phyloP scores from a whole-genome alignment of 2,797 vertebrate species.

The Phrynocephalus forsythii region DNA sequence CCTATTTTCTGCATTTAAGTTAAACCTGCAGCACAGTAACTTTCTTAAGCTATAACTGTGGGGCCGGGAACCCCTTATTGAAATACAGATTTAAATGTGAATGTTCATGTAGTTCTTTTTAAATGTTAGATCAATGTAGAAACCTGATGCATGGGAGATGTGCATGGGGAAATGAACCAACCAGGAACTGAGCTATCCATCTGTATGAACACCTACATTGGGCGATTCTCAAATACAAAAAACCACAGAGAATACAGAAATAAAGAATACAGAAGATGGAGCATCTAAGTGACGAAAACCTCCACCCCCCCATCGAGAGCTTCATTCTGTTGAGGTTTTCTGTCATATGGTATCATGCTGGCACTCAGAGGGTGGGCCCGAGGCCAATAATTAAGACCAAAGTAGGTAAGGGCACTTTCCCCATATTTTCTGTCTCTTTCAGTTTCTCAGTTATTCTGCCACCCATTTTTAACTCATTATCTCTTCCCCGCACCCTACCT shows the following conservation, averaged over 20 bases:
- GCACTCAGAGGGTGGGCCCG: background rate
- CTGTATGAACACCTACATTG: background rate
- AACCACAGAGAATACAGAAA: background rate
- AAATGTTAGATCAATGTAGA: background rate
- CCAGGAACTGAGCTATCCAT: background rate
- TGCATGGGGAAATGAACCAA: background rate
- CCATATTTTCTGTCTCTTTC: background rate
- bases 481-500: too few species aligned
- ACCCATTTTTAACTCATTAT: too few species aligned
- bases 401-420: background rate
- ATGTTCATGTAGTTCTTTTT: background rate
- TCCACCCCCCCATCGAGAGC: too few species aligned
- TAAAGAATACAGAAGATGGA: background rate
- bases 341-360: background rate
- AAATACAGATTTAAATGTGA: background rate
- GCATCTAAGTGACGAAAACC: background rate
- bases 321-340: background rate
- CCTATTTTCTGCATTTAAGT: slow-evolving; percentile 4
- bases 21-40: background rate
- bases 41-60: background rate
- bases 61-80: background rate
- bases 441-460: too few species aligned
- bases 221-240: background rate
- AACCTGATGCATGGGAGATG: background rate
- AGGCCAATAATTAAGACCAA: background rate